Conservation (phyloP, 2,113 vertebrate genomes). For the Ameiurus melas region DNA sequence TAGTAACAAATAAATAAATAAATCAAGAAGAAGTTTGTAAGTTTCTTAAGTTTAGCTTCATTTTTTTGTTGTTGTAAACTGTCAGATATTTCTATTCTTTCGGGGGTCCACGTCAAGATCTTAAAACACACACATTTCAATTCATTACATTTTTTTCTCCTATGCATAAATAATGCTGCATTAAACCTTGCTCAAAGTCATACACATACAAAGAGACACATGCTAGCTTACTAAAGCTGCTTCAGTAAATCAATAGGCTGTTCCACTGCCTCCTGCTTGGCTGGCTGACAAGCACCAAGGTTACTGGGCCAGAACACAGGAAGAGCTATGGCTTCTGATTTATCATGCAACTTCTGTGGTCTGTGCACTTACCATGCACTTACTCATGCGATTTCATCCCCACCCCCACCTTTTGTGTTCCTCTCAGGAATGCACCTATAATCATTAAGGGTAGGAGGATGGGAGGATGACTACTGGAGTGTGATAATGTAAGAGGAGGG, state of each 20-base stretch:
- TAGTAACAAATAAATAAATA: not conserved
- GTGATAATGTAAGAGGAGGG: constrained; percentile 18
- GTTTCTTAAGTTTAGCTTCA: not conserved
- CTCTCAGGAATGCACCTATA: constrained; percentile 12
- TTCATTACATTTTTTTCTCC: not conserved
- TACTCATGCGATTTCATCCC: constrained; percentile 24
- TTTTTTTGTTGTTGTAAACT: not conserved
- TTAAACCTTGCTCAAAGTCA: constrained; percentile 10
- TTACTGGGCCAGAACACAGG: constrained; percentile 28
- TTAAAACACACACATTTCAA: not conserved
- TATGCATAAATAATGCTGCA: not conserved
- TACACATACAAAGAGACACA: constrained; percentile 28
- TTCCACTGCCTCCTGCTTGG: constrained; percentile 26
- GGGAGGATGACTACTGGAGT: not conserved
- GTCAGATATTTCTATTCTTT: not conserved
- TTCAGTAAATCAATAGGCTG: constrained; percentile 36
- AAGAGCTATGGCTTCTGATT: constrained; percentile 38
- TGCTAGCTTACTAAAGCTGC: constrained; percentile 8
- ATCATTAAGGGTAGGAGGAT: not conserved
- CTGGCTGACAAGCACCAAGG: constrained; percentile 32
- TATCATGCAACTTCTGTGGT: constrained; percentile 24
- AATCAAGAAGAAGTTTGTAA: not conserved
- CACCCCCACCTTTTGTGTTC: not conserved
- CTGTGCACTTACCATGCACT: constrained; percentile 12
- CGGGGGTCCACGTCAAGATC: not conserved